phyloP scores from a whole-genome alignment of 1,140 invertebrate species.

The Rhopalosiphum maidis region DNA sequence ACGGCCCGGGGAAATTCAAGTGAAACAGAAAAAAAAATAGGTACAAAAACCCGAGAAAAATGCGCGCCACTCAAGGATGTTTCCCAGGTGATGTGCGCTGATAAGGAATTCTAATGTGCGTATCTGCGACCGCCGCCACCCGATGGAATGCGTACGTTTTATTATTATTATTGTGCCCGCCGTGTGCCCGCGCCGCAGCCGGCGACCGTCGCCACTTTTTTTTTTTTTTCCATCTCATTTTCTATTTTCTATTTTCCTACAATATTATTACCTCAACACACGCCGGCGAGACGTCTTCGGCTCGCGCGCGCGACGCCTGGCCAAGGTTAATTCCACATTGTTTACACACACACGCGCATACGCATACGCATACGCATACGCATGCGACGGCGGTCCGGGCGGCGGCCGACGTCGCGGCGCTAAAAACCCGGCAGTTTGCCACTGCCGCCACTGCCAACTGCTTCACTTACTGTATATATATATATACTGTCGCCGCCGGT shows the following conservation, averaged over 20 bases:
- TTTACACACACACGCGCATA: neutral
- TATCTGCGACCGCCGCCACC: constrained; percentile 30
- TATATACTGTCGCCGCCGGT: neutral
- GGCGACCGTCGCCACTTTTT: neutral
- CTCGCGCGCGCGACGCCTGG: constrained; percentile 34
- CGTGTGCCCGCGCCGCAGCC: neutral
- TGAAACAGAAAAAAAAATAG: neutral
- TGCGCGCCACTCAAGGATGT: constrained; percentile 48
- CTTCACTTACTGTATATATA: too few relatives aligned
- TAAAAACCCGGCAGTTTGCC: constrained; percentile 12
- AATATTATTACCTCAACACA: neutral
- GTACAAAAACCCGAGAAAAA: constrained; percentile 34
- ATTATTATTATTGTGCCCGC: neutral
- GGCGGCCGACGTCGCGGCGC: constrained; percentile 33
- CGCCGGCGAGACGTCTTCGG: neutral
- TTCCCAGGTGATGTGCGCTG: constrained; percentile 30
- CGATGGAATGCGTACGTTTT: constrained; percentile 25
- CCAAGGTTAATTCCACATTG: constrained; percentile 56
- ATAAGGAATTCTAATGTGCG: constrained; percentile 55
- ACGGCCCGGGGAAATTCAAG: neutral
- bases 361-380: neutral
- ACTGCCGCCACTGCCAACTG: neutral
- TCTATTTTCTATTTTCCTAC: neutral
- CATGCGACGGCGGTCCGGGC: neutral
- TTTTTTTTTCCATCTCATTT: neutral